Evolutionary conservation across 2,113 vertebrate genomes (phyloP).

Genomic region (Diphyllodes magnificus): DNA sequence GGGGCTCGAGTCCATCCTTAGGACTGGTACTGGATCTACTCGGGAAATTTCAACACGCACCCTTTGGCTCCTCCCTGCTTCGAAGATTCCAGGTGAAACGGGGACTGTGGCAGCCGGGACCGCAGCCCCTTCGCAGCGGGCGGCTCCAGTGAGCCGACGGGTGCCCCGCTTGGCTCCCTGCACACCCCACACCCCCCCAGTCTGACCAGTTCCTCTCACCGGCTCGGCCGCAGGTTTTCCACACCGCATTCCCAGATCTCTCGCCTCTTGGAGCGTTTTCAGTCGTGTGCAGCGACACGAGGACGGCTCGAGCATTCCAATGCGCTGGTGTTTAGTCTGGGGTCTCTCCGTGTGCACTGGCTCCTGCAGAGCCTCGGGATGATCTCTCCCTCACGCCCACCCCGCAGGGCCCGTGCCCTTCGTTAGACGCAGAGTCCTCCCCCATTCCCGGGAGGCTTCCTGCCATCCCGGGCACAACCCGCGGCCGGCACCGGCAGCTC

Average conservation of each 20-base stretch:
- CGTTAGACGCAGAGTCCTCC: fast-evolving
- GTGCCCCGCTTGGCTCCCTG: background rate
- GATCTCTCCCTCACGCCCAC: background rate
- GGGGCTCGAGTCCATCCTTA: background rate
- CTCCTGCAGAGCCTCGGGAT: background rate
- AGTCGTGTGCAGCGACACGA: background rate
- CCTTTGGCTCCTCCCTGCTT: background rate
- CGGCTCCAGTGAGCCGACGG: no score
- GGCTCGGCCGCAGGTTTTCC: background rate
- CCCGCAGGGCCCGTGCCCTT: background rate
- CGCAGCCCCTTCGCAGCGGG: background rate
- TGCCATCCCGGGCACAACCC: background rate
- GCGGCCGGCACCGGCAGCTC: background rate
- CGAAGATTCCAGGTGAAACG: background rate
- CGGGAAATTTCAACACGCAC: background rate
- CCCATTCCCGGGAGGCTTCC: background rate
- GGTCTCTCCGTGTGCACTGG: no score
- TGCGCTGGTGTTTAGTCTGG: no score
- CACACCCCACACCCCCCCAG: background rate
- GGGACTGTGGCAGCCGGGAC: no score
- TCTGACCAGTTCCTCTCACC: no score
- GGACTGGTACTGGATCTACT: no score
- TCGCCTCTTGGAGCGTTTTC: background rate
- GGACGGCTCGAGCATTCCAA: fast-evolving
- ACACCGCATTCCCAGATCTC: background rate